Conservation (phyloP, 2,797 vertebrate genomes). For the Danionella dracula region DNA sequence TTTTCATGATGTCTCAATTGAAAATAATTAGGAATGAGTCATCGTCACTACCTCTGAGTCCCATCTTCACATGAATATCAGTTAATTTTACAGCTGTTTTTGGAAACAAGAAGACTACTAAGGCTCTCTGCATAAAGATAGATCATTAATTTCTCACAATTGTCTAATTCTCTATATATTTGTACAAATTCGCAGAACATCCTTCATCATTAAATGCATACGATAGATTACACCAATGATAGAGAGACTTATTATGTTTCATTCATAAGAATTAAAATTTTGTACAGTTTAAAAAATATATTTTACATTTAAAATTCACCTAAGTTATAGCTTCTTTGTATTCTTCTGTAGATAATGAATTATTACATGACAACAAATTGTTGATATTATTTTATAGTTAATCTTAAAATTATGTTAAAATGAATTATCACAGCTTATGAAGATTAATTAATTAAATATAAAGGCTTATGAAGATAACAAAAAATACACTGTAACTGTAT, state of each 20-base stretch:
- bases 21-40: constrained; percentile 44
- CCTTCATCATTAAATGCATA: too few relatives aligned
- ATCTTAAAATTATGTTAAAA: too few relatives aligned
- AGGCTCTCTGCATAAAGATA: neutral
- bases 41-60: constrained; percentile 21
- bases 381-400: too few relatives aligned
- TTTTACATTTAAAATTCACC: too few relatives aligned
- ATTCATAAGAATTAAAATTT: neutral
- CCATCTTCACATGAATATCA: constrained; percentile 30
- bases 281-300: neutral
- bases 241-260: neutral
- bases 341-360: too few relatives aligned
- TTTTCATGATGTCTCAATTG: constrained; percentile 23
- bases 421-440: too few relatives aligned
- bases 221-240: neutral
- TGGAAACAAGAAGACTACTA: neutral
- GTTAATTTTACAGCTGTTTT: constrained; percentile 4
- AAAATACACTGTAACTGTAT: too few relatives aligned
- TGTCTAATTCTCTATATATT: neutral
- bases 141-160: neutral
- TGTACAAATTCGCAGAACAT: neutral
- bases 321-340: too few relatives aligned
- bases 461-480: too few relatives aligned
- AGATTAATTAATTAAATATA: too few relatives aligned
- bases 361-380: too few relatives aligned